Base-by-base conservation (phyloP, 2,797 vertebrate species). In the Enoplosus armatus region DNA sequence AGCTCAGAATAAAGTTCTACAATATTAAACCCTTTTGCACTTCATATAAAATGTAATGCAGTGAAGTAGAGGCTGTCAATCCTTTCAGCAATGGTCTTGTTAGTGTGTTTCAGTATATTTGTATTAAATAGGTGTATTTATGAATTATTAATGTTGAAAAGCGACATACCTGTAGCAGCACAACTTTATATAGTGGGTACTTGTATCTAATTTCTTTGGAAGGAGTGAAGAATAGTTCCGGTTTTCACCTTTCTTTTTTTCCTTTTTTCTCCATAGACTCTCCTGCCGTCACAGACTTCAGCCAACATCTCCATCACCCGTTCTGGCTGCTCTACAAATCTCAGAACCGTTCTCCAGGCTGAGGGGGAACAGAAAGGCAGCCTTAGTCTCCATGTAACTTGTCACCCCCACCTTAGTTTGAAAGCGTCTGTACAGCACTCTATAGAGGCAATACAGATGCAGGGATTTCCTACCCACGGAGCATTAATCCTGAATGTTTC, bases 301-400 rank as follows among this genome's bases (percentile, higher is more conserved):
- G 55, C 95, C 59, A 96, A 95, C 27, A 83, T 94, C 18, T 95
- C 96, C 26, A 3, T 96, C 41, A 63, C 83, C 20, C 85, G 53
- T 37, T 92, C 84, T 37, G 83, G 91, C 76, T 90, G 86, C 33
- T 86, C 86, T 74, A 85, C 84, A 31, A 12, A 81, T 27, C 41
- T 96, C 72, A 87, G 70, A 2, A 55, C 90, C 14, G 26, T 43
- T 4, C 24, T 95, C n/a, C 92, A 89, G 8, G 88, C 89, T 9
- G 81, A 72, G 0, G 85, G 78, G 2, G 68, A 80, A 3, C 9
- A 82, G 12, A 94, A 85, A 75, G 90, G 88, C 55, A 75, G 5
- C 11, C 50, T 95, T 16, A 87, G 72, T 7, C n/a, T 96, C 48
- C 72, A 75, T 10, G 51, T 93, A 1, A 77, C 82, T 8, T 68